Evolutionary conservation across 2,797 vertebrate genomes (phyloP).

Genomic region (Oreonectes daqikongensis): DNA sequence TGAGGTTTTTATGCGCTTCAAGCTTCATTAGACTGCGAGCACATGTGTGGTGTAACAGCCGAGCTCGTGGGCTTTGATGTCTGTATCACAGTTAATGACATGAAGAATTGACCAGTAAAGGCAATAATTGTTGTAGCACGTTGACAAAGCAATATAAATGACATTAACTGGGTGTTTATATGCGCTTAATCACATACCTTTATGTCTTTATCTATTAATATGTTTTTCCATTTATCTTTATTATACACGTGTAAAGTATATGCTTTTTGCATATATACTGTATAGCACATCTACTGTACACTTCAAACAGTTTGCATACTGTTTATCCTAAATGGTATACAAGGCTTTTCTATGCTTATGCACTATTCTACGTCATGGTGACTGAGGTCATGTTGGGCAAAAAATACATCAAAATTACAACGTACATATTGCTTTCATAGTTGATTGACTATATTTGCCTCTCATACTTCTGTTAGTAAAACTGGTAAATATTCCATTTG

Average conservation of each 20-base stretch:
- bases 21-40: conserved; percentile 36
- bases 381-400: too few species aligned
- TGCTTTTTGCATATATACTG: not conserved
- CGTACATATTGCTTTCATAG: too few species aligned
- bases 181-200: not conserved
- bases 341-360: too few species aligned
- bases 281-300: too few species aligned
- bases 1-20: conserved; percentile 36
- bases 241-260: not conserved
- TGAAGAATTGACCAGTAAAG: conserved; percentile 37
- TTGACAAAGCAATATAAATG: conserved; percentile 12
- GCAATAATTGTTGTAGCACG: conserved; percentile 27
- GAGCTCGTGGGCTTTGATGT: conserved; percentile 10
- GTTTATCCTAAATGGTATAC: too few species aligned
- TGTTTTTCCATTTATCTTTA: not conserved
- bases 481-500: too few species aligned
- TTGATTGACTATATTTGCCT: too few species aligned
- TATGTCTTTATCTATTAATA: not conserved
- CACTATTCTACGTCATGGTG: too few species aligned
- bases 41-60: conserved; percentile 18
- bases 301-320: too few species aligned
- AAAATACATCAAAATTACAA: too few species aligned
- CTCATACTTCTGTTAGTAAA: too few species aligned
- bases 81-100: conserved; percentile 29
- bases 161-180: conserved; percentile 29